A percentile compares a stretch with the other conserved stretches of the same genome.
phyloP scores from a whole-genome alignment of 2,888 invertebrate species.

The Lycophotia porphyrea region DNA sequence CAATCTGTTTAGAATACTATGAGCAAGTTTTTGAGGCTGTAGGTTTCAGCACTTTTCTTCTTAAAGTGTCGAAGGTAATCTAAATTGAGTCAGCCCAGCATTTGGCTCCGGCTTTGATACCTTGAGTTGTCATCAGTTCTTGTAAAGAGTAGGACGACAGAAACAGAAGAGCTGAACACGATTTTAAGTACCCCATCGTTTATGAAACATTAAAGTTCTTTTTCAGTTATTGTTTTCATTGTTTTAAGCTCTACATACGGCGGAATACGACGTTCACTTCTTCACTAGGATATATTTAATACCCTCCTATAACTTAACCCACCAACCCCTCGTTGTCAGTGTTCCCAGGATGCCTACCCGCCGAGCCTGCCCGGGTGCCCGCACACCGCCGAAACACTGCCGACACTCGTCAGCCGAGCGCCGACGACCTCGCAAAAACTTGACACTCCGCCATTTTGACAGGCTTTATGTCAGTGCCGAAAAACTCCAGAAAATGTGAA shows the following conservation, averaged over 20 bases:
- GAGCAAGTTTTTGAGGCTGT: neutral
- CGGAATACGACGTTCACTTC: neutral
- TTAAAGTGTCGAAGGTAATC: neutral
- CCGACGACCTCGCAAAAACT: conserved; percentile 40
- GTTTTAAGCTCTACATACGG: neutral
- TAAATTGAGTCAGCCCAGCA: neutral
- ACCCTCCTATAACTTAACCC: conserved; percentile 8
- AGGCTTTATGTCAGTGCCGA: conserved; percentile 31
- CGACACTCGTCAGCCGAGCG: conserved; percentile 19
- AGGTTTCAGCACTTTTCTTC: neutral
- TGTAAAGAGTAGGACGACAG: neutral
- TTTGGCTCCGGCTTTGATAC: neutral
- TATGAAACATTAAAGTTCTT: neutral
- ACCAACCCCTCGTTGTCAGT: conserved; percentile 17
- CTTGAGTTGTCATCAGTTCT: neutral
- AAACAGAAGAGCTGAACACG: neutral
- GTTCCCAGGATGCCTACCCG: conserved; percentile 39
- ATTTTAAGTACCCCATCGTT: neutral
- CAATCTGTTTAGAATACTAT: neutral
- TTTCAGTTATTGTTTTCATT: neutral
- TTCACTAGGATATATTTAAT: neutral
- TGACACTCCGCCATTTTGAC: conserved; percentile 32
- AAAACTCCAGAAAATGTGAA: conserved; percentile 20
- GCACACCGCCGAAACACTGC: conserved; percentile 8
- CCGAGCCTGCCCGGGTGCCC: conserved; percentile 4